phyloP scores from a whole-genome alignment of 2,888 invertebrate species.

The Oxyteleia sp. region DNA sequence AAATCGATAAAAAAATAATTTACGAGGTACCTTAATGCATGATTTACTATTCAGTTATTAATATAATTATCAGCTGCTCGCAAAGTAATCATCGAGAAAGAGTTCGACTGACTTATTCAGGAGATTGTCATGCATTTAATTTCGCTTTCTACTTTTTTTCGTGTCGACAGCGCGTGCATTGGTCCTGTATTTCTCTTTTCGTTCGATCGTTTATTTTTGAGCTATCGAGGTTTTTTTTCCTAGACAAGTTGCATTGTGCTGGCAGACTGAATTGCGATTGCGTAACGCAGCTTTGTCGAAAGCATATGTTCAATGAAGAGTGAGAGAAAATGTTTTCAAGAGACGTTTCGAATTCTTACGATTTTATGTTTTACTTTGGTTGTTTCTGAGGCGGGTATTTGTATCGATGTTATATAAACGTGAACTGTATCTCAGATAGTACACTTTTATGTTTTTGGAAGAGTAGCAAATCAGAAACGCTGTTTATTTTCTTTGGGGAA shows the following conservation, averaged over 20 bases:
- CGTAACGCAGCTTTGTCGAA: slow-evolving; percentile 43
- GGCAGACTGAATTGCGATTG: slow-evolving; percentile 21
- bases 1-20: slow-evolving; percentile 44
- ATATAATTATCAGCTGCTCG: slow-evolving; percentile 35
- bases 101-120: background rate
- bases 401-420: slow-evolving; percentile 10
- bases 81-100: background rate
- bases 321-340: slow-evolving; percentile 20
- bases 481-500: no score
- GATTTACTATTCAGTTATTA: slow-evolving; percentile 32
- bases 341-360: slow-evolving; percentile 26
- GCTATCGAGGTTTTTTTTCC: slow-evolving; percentile 31
- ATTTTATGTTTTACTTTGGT: slow-evolving; percentile 17
- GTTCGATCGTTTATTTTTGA: slow-evolving; percentile 31
- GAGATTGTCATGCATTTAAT: slow-evolving; percentile 11
- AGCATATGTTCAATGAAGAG: slow-evolving; percentile 22
- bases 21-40: slow-evolving; percentile 18
- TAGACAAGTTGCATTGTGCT: slow-evolving; percentile 32
- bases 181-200: background rate
- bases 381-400: background rate
- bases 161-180: background rate
- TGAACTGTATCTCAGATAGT: slow-evolving; percentile 1
- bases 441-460: no score
- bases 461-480: no score
- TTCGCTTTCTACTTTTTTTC: slow-evolving; percentile 17